These are phyloP conservation scores for Nothoprocta pentlandii DNA, from an alignment of 2,113 vertebrate species.

Conservation along the genomic window DNA sequence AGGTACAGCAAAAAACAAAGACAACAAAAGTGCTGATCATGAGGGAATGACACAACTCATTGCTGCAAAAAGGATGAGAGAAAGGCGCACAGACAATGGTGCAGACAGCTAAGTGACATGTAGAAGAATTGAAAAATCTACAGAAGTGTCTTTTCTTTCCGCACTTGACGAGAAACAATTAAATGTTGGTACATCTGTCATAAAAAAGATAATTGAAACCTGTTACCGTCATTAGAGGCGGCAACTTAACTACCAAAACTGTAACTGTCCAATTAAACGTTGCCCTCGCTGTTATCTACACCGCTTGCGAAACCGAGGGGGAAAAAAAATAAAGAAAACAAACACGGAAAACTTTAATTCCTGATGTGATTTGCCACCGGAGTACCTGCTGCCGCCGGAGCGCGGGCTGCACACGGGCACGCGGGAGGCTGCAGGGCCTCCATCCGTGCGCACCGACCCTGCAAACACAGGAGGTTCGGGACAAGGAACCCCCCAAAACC, in stretches of 20 bases:
- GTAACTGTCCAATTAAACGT: constrained; percentile 71
- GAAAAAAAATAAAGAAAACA: background rate
- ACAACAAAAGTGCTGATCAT: constrained; percentile 99
- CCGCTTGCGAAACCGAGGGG: constrained; percentile 52
- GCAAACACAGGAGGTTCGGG: constrained; percentile 66
- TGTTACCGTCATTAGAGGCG: constrained; percentile 71
- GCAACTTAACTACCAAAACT: constrained; percentile 74
- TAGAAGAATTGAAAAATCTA: constrained; percentile 98
- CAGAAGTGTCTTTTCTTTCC: constrained; percentile 92
- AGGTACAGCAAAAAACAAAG: constrained; percentile 99
- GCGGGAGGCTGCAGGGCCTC: too few relatives aligned
- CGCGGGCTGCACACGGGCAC: too few relatives aligned
- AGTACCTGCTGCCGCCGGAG: too few relatives aligned
- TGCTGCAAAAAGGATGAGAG: constrained; percentile 87
- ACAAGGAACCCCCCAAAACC: constrained; percentile 32
- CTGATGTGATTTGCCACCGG: constrained; percentile 28
- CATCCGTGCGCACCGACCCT: background rate
- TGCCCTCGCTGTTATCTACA: constrained; percentile 68
- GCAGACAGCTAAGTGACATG: constrained; percentile 95
- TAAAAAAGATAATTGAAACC: constrained; percentile 82
- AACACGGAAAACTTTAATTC: constrained; percentile 18
- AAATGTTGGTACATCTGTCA: constrained; percentile 89
- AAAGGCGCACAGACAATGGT: constrained; percentile 89
- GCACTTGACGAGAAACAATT: constrained; percentile 88
- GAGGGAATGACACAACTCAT: constrained; percentile 98